Evolutionary conservation across 2,113 vertebrate genomes (phyloP), one percentile per base, ranked within the genome.

Genomic region (Leucoraja erinaceus): DNA sequence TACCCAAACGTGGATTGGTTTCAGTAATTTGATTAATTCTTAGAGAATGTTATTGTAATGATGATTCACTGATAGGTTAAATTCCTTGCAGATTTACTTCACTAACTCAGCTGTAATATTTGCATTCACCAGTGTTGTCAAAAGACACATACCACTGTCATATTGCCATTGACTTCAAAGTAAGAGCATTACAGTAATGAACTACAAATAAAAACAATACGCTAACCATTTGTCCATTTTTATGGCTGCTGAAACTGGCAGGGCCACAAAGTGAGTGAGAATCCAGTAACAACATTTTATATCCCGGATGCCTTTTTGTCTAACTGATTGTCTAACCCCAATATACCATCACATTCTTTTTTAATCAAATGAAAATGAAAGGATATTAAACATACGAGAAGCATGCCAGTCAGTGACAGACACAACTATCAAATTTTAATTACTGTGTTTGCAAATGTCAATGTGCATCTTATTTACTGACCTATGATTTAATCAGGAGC

Each of bases 371-470:
- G 5, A 11, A 25, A 63, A 47, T 47, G 38, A 47, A 47, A 47
- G 38, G 83, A 88, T 86, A 31, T 88, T 66, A 63, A 88, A 88
- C 28, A n/a, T 86, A 61, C 11, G 54, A 56, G 47, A 25, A 66
- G 84, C 5, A 5, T 70, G 7, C 63, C 66, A 70, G n/a, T 68
- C 66, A 70, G n/a, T 68, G 59, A 20, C 63, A 68, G 28, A 47
- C 3, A 18, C 38, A 22, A 2, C 1, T 22, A 47, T 25, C 88
- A 91, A 72, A 72, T 91, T 91, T 91, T 47, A 70, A 72, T 70
- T 72, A 18, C 66, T 47, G 6, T 38, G 22, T 70, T 91, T 70
- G n/a, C 22, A 91, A 91, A 91, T 72, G 86, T 90, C 61, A 90
- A 68, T 22, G n/a, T 90, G n/a, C 63, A 70, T 38, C 14, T 33